phyloP scores from a whole-genome alignment of 2,113 vertebrate species.

The Zonotrichia leucophrys region DNA sequence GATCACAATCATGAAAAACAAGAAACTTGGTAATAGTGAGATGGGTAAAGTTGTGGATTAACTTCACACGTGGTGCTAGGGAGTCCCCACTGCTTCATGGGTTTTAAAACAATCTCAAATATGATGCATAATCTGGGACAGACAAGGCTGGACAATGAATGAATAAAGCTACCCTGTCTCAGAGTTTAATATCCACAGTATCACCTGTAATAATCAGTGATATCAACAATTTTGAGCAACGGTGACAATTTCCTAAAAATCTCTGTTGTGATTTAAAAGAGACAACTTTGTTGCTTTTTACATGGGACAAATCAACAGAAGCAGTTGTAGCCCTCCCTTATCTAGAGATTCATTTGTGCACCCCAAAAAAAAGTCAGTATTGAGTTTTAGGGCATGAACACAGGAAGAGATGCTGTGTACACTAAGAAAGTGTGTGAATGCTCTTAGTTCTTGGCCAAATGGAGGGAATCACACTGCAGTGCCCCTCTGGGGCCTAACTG shows the following conservation, averaged over 20 bases:
- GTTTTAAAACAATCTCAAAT: neutral
- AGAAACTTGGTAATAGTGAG: neutral
- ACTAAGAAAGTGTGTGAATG: neutral
- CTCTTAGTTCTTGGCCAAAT: neutral
- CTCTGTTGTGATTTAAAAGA: neutral
- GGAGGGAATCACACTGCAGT: neutral
- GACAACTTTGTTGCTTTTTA: neutral
- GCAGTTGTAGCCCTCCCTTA: neutral
- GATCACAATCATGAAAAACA: neutral
- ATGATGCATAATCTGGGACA: neutral
- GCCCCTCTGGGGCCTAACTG: rapidly evolving
- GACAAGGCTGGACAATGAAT: neutral
- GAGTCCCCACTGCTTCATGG: neutral
- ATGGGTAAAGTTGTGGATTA: neutral
- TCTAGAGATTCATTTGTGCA: neutral
- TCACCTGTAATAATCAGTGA: neutral
- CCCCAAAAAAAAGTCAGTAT: no score
- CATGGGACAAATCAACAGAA: neutral
- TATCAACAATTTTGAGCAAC: neutral
- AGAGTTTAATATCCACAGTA: neutral
- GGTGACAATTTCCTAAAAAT: neutral
- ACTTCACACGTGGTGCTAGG: neutral
- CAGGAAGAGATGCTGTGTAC: neutral
- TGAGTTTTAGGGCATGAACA: neutral
- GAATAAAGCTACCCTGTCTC: neutral